A percentile compares a stretch with the other conserved stretches of the same genome.
These are phyloP conservation scores for Scaeva pyrastri DNA, from an alignment of 2,888 invertebrate genomes.

Conservation along the genomic window DNA sequence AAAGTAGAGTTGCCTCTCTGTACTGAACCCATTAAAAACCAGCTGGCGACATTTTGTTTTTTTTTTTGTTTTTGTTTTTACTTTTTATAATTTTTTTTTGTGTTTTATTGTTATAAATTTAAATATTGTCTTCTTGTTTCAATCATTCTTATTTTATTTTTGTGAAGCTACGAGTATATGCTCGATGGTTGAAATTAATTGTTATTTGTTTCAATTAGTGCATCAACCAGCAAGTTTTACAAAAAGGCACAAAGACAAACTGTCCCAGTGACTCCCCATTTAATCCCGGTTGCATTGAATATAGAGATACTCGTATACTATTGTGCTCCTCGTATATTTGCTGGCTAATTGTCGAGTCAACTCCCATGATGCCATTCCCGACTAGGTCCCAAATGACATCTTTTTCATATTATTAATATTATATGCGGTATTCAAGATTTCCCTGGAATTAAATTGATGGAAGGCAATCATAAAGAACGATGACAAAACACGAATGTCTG, in stretches of 20 bases:
- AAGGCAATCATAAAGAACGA: conserved; percentile 42
- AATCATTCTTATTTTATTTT: neutral
- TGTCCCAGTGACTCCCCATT: conserved; percentile 31
- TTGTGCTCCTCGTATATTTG: too few relatives aligned
- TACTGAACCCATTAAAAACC: neutral
- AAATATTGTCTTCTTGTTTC: neutral
- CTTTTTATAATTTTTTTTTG: conserved; percentile 7
- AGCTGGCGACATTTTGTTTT: conserved; percentile 39
- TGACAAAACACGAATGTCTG: conserved; percentile 42
- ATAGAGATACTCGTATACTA: neutral
- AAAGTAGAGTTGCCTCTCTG: neutral
- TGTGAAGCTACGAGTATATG: neutral
- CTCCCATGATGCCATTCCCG: conserved; percentile 15
- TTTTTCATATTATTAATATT: neutral
- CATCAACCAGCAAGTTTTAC: neutral
- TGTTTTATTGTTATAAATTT: conserved; percentile 26
- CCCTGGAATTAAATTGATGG: conserved; percentile 38
- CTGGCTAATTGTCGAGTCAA: conserved; percentile 8
- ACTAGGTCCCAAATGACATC: conserved; percentile 37
- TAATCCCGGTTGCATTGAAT: neutral
- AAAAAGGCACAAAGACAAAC: conserved; percentile 23
- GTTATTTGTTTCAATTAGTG: conserved; percentile 58
- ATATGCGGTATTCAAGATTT: conserved; percentile 42
- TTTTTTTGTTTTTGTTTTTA: neutral
- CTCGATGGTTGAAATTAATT: conserved; percentile 53